Evolutionary conservation across 2,797 vertebrate species (phyloP), one percentile per base, ranked within the genome.

Genomic region (Loris lydekkerianus): DNA sequence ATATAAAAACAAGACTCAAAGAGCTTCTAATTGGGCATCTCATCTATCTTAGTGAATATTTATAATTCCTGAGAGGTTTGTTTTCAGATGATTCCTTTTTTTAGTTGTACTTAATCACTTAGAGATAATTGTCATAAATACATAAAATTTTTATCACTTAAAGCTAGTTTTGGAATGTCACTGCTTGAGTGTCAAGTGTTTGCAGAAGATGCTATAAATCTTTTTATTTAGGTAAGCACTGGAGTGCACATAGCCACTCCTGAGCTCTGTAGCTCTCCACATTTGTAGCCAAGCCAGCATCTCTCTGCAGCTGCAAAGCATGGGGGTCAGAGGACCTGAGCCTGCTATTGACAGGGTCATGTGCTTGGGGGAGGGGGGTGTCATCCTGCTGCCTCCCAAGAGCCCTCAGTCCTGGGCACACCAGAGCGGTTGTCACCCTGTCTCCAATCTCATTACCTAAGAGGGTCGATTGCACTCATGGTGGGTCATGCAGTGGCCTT

Each of bases 1-100:
- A 37, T 76, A 67, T 53, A 89, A 96, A 97, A 95, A 70, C 88
- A 90, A 95, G 94, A 96, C 75, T 96, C 77, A 77, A 93, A 86
- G 94, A 96, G 78, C 65, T 95, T 96, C 91, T 95, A 96, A 97
- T 93, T 92, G 93, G 92, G 93, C 89, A 96, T 94, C 96, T 94
- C 89, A 96, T 94, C 96, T 94, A 97, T 93, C 87, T 97, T 90
- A 63, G 23, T 96, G 96, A 96, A 96, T 96, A 97, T 96, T 97
- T 97, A 92, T 97, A 95, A 97, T 93, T 95, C 73, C 56, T 49
- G 69, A 93, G 96, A 89, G 87, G 86, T 90, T 95, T 97, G 96
- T 97, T 97, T 98, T 94, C 70, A 95, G 96, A 95, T 58, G 69
- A 96, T 94, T 83, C 25, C 40, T 91, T 91, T 97, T 88, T 88